Evolutionary conservation across 2,797 vertebrate species (phyloP).

Genomic region (Bryconaethiops microstoma): DNA sequence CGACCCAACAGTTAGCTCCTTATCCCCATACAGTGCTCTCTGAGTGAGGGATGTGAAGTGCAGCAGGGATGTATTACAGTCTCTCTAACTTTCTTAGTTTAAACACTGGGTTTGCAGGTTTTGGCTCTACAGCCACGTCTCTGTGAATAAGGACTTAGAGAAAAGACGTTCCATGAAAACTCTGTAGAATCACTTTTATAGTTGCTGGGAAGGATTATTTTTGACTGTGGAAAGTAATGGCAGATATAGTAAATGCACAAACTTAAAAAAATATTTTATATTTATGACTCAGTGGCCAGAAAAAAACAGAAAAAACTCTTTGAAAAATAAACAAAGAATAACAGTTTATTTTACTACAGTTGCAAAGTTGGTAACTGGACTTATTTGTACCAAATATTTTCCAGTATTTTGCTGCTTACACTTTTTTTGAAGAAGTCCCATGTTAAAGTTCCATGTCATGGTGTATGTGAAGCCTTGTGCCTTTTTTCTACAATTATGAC

Average conservation of each 20-base stretch:
- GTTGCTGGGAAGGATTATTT: neutral
- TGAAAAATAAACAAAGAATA: neutral
- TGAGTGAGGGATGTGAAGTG: conserved; percentile 15
- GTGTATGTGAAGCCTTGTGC: neutral
- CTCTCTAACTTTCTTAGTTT: neutral
- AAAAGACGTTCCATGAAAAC: neutral
- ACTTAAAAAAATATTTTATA: neutral
- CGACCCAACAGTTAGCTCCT: conserved; percentile 25
- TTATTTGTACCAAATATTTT: neutral
- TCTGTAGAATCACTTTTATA: neutral
- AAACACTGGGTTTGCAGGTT: conserved; percentile 16
- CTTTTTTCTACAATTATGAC: neutral
- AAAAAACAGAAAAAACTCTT: no score
- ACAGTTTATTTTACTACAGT: neutral
- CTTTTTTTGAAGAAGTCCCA: neutral
- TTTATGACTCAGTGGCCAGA: neutral
- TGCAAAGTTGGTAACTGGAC: neutral
- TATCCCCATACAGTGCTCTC: conserved; percentile 7
- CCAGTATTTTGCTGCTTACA: no score
- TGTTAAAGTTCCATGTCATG: neutral
- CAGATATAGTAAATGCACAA: neutral
- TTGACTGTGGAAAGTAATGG: neutral
- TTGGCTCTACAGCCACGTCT: neutral
- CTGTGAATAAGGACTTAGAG: conserved; percentile 4
- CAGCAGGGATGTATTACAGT: conserved; percentile 8